Base-by-base conservation (phyloP, 2,113 vertebrate species). In the Tapirus terrestris region DNA sequence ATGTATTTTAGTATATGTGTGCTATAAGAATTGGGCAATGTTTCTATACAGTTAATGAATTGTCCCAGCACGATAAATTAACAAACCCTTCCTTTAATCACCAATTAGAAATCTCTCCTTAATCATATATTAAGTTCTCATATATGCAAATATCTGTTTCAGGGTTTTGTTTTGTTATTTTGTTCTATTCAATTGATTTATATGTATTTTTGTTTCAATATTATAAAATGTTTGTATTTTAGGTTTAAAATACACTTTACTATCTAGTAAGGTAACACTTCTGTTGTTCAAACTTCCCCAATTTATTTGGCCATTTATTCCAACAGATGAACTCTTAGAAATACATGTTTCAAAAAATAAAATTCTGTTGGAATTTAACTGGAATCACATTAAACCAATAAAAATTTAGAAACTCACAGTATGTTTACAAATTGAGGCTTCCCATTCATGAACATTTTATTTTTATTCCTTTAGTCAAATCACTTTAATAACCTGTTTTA, bases 401-500 rank as follows among this genome's bases (percentile, higher is more conserved):
- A 94, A 90, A 96, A 79, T 70, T 25, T 27, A 56, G 8, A 27
- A 84, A 88, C 3, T 17, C 36, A 14, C 61, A 89, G 70, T 88
- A 75, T 65, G 21, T 91, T 67, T 83, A 77, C 43, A 80, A 94
- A 56, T 25, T 91, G 39, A 76, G 3, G 56, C 20, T 63, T 79
- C 27, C 20, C 31, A 91, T 81, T 81, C 27, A 95, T 21, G 21
- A 93, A 63, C n/a, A 76, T 33, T 91, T 79, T 73, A 45, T 39
- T 89, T 97, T 97, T 86, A 77, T 85, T 94, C 27, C 77, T 77
- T 87, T 75, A 87, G 4, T 58, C 33, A 89, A 89, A 92, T 89
- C n/a, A 84, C 56, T 25, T 86, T 89, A 92, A 39, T 88, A 60
- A 72, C 20, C 84, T 79, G 68, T 77, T 82, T 8, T 43, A 89